Evolutionary conservation across 37 sponge, comb jelly and placozoan species (phyloP), one percentile per base, ranked within the genome.

Genomic region (Agelas oroides): DNA sequence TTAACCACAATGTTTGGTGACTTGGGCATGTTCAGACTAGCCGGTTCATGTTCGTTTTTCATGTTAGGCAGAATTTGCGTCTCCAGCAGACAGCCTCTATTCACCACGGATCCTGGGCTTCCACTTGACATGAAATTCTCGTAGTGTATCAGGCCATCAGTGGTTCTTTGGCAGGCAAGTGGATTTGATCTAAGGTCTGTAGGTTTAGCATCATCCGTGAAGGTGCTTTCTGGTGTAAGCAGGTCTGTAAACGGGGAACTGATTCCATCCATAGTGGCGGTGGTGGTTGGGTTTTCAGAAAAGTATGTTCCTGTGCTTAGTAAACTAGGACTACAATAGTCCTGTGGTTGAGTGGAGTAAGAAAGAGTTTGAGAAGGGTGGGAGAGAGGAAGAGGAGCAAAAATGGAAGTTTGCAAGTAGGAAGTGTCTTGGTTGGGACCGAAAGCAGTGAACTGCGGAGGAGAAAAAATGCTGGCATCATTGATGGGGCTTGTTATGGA

Each of bases 351-450:
- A 17, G 31, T 3, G 33, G 23, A 46, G 46, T 19, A 25, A 33
- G 54, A 30, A 25, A 25, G 28, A 54, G 59, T 14, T 61, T n/a
- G n/a, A n/a, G 66, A 40, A 78, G 65, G 53, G 11, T 65, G 53
- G 20, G 79, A 31, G 8, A 8, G 46, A 37, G 46, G 46, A 46
- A 8, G 46, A 8, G 46, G 46, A 25, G 79, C 41, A 32, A 67
- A 67, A 1, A 78, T 53, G 5, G 79, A 65, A n/a, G 53, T 63
- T 65, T 5, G 65, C 17, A 3, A 65, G 53, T 64, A 78, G 79
- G 64, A 65, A 23, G 53, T 65, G 27, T 75, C 79, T 68, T 77
- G 78, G 56, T 36, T 86, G 70, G 78, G 68, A 39, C 23, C 34
- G 33, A 69, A 27, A 32, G 71, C 54, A 70, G 40, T 23, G 63